Evolutionary conservation across 2,797 vertebrate genomes (phyloP).

Genomic region (Oryzias dopingdopingensis): DNA sequence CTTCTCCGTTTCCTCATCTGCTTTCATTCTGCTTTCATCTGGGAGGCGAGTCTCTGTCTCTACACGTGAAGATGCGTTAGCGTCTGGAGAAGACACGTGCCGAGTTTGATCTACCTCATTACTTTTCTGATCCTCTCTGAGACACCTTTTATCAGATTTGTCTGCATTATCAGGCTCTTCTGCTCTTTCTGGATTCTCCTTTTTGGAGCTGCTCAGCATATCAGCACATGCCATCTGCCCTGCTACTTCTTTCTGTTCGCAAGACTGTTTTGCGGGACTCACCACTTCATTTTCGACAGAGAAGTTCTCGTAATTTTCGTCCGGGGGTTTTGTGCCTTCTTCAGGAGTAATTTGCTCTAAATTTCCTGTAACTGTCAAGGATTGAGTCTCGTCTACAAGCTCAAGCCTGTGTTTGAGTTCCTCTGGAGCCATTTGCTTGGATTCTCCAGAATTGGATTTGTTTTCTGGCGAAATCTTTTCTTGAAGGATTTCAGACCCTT

Average conservation of each 20-base stretch:
- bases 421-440: conserved; percentile 21
- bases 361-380: conserved; percentile 22
- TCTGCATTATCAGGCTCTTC: conserved; percentile 33
- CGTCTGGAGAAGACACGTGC: conserved; percentile 25
- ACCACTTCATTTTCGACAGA: conserved; percentile 31
- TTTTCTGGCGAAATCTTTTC: conserved; percentile 28
- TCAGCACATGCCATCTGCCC: conserved; percentile 39
- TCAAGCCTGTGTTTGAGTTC: conserved; percentile 33
- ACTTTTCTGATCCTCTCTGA: conserved; percentile 37
- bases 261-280: conserved; percentile 23
- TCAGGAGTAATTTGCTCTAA: conserved; percentile 22
- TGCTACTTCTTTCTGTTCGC: conserved; percentile 31
- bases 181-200: conserved; percentile 36
- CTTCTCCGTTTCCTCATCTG: conserved; percentile 29
- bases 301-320: conserved; percentile 36
- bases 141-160: conserved; percentile 33
- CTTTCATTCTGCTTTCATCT: conserved; percentile 35
- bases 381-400: conserved; percentile 22
- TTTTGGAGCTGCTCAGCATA: conserved; percentile 29
- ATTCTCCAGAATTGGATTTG: conserved; percentile 33
- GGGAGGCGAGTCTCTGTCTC: conserved; percentile 27
- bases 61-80: conserved; percentile 28
- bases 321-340: conserved; percentile 32
- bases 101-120: conserved; percentile 42
- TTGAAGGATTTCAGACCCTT: conserved; percentile 18